phyloP scores from a whole-genome alignment of 2,888 invertebrate species.

The Phengaris alcon region DNA sequence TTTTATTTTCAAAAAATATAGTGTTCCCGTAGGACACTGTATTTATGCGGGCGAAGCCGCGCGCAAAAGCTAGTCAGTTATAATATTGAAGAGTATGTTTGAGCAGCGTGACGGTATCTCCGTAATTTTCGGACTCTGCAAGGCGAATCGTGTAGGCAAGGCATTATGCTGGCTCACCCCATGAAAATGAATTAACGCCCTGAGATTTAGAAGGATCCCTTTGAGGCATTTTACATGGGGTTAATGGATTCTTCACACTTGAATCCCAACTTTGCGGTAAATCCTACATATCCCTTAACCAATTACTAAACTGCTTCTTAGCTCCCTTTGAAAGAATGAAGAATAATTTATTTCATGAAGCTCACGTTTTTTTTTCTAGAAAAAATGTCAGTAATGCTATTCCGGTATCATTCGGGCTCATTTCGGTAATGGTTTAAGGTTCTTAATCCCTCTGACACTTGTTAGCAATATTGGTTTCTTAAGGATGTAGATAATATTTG shows the following conservation, averaged over 20 bases:
- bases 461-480: too few relatives aligned
- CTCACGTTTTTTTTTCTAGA: not conserved
- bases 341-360: not conserved
- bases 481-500: too few relatives aligned
- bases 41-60: too few relatives aligned
- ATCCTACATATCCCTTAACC: slow-evolving; percentile 11
- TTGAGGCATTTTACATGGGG: slow-evolving; percentile 11
- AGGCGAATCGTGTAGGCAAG: not conserved
- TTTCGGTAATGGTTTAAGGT: too few relatives aligned
- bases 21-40: too few relatives aligned
- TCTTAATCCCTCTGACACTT: too few relatives aligned
- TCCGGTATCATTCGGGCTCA: too few relatives aligned
- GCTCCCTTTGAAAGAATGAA: not conserved
- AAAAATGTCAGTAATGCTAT: not conserved
- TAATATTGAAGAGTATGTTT: too few relatives aligned
- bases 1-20: too few relatives aligned
- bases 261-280: not conserved
- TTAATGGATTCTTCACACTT: slow-evolving; percentile 17
- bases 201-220: slow-evolving; percentile 17
- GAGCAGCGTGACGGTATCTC: too few relatives aligned
- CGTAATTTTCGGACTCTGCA: too few relatives aligned
- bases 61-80: too few relatives aligned
- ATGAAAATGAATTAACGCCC: slow-evolving; percentile 13
- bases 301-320: slow-evolving; percentile 2
- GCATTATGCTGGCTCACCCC: not conserved